Percentiles rank a stretch among this genome's conserved stretches.
phyloP scores from a whole-genome alignment of 2,888 invertebrate genomes.

The Ypsolopha scabrella region DNA sequence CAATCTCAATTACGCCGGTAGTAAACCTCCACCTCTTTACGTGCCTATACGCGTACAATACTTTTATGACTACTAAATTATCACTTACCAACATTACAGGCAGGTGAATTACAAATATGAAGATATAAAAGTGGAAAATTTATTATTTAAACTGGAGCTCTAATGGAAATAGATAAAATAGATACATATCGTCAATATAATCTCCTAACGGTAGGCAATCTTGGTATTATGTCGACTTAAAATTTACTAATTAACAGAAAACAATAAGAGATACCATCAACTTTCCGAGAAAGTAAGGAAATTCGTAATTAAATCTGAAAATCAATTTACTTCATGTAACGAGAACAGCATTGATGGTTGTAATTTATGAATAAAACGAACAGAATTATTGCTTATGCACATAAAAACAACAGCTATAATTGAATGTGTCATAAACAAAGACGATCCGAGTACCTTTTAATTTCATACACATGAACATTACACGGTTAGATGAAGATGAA shows the following conservation, averaged over 20 bases:
- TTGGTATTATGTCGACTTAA: neutral
- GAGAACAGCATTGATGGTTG: neutral
- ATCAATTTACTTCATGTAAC: neutral
- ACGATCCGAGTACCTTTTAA: too few species aligned
- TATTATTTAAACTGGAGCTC: neutral
- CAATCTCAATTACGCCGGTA: conserved; percentile 52
- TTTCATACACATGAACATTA: too few species aligned
- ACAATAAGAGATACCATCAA: neutral
- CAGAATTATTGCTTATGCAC: too few species aligned
- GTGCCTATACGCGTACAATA: conserved; percentile 25
- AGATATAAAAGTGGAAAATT: neutral
- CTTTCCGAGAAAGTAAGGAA: neutral
- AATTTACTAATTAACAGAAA: neutral
- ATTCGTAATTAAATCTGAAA: neutral
- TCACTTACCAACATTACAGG: neutral
- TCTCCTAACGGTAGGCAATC: neutral
- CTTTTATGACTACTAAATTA: conserved; percentile 1
- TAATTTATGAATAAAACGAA: neutral
- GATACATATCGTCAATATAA: neutral
- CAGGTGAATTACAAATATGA: neutral
- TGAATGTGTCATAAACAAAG: too few species aligned
- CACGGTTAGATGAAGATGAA: conserved; percentile 4
- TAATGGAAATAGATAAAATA: conserved; percentile 1
- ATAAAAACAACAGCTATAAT: too few species aligned
- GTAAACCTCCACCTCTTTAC: conserved; percentile 15